Evolutionary conservation across 2,113 vertebrate species (phyloP).

Genomic region (Camelus bactrianus): DNA sequence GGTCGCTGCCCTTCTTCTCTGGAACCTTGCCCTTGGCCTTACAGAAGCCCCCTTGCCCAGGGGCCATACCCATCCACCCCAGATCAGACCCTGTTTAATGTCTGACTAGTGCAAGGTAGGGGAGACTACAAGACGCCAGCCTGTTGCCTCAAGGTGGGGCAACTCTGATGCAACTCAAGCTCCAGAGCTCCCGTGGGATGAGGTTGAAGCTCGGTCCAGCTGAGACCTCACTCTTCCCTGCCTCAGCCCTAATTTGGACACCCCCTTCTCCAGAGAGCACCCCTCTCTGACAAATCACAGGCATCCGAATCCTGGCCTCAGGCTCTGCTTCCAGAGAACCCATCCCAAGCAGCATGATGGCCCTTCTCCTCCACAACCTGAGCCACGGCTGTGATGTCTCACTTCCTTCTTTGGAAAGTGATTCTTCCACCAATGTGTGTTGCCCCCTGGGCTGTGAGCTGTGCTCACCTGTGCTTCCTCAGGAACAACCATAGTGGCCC

Average conservation of each 20-base stretch:
- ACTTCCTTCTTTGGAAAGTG: not conserved
- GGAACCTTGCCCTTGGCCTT: not conserved
- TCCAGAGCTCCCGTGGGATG: not conserved
- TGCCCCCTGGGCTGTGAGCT: not conserved
- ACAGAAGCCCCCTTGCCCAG: not conserved
- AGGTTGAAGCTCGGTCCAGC: not conserved
- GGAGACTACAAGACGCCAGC: not conserved
- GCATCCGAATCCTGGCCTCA: not conserved
- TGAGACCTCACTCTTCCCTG: not conserved
- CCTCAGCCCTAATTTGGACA: not conserved
- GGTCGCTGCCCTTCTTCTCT: not conserved
- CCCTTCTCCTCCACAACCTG: not conserved
- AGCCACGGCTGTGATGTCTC: rapidly evolving
- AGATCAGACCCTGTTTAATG: not conserved
- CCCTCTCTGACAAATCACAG: rapidly evolving
- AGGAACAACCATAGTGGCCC: not conserved
- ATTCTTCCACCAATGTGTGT: not conserved
- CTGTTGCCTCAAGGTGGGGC: not conserved
- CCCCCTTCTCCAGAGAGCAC: not conserved
- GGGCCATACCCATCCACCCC: too few relatives aligned
- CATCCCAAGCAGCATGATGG: not conserved
- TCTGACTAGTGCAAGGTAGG: not conserved
- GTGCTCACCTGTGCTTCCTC: not conserved
- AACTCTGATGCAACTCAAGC: not conserved
- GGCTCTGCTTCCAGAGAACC: not conserved